Conservation (phyloP, 1,140 invertebrate genomes). For the Sminthurinus signatus region DNA sequence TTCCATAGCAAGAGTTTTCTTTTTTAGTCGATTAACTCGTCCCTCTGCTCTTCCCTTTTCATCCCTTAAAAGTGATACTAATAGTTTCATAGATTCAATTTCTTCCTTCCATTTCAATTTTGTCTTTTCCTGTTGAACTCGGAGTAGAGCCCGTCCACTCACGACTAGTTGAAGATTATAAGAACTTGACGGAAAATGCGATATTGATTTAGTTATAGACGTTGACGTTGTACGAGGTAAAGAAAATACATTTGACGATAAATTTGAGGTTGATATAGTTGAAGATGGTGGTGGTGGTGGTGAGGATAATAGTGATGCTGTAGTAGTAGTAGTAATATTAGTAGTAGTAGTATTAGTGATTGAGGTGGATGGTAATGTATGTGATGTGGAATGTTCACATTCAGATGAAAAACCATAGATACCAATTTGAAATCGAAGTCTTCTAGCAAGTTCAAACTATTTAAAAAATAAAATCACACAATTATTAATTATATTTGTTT, state of each 20-base stretch:
- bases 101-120: constrained; percentile 30
- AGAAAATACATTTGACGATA: not conserved
- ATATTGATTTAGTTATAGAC: not conserved
- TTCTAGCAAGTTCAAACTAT: constrained; percentile 20
- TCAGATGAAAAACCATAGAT: constrained; percentile 29
- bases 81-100: constrained; percentile 31
- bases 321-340: not conserved
- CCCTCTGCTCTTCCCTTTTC: constrained; percentile 31
- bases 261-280: no score
- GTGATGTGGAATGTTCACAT: not conserved
- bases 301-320: not conserved
- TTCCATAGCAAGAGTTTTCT: constrained; percentile 20
- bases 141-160: constrained; percentile 10
- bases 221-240: not conserved
- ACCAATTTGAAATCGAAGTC: constrained; percentile 25
- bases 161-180: constrained; percentile 13
- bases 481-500: no score
- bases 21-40: constrained; percentile 20
- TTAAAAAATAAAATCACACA: not conserved
- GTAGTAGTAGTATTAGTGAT: no score
- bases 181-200: not conserved
- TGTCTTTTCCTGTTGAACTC: constrained; percentile 28
- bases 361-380: no score
- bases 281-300: not conserved
- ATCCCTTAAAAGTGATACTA: constrained; percentile 20